Percentiles rank a stretch among this genome's conserved stretches.
Evolutionary conservation across 2,888 invertebrate genomes (phyloP).

Genomic region (Gortyna flavago): DNA sequence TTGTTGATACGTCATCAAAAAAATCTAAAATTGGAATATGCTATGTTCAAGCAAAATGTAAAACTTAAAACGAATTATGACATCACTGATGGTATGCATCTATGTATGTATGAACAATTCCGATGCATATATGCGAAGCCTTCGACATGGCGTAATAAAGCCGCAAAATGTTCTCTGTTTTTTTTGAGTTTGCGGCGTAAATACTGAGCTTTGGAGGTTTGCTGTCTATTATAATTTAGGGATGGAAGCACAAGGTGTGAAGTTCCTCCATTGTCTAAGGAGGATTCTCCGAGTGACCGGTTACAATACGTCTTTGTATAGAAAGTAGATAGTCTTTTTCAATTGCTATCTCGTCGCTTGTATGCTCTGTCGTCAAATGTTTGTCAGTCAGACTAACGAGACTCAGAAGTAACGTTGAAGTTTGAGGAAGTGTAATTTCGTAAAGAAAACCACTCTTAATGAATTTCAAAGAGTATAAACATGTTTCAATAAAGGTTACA

Average conservation of each 20-base stretch:
- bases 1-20: neutral
- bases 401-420: neutral
- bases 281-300: neutral
- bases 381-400: neutral
- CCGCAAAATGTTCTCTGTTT: neutral
- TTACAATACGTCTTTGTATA: neutral
- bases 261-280: neutral
- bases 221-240: neutral
- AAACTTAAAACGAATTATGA: neutral
- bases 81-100: neutral
- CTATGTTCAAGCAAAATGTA: neutral
- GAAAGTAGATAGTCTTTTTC: neutral
- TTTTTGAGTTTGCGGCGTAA: neutral
- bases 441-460: no score
- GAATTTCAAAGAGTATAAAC: neutral
- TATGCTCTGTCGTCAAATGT: neutral
- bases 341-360: neutral
- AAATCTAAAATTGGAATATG: neutral
- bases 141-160: conserved; percentile 2
- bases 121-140: neutral
- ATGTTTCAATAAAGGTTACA: neutral
- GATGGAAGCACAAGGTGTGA: no score
- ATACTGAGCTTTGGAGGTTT: neutral
- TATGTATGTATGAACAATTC: neutral
- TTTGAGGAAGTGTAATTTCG: neutral